Evolutionary conservation across 2,888 invertebrate species (phyloP).

Genomic region (Cataglyphis albicans): DNA sequence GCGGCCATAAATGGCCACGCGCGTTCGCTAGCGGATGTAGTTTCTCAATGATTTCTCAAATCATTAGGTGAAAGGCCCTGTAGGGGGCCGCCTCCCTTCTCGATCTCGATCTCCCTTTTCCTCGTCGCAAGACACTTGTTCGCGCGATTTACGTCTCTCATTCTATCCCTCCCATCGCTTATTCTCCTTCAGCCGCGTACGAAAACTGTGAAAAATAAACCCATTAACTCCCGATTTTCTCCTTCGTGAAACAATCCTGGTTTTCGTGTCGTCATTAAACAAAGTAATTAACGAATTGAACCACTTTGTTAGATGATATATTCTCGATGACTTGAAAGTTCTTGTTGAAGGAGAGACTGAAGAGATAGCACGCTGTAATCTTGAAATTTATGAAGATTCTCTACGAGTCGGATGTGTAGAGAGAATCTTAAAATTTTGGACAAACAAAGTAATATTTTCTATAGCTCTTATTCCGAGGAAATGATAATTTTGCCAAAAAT

Average conservation of each 20-base stretch:
- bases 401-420: not conserved
- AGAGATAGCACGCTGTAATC: not conserved
- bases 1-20: slow-evolving; percentile 68
- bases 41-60: slow-evolving; percentile 63
- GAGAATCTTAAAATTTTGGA: not conserved
- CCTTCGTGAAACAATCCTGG: slow-evolving; percentile 16
- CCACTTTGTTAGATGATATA: slow-evolving; percentile 35
- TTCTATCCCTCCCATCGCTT: not conserved
- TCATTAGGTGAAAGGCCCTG: slow-evolving; percentile 71
- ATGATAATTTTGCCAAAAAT: not conserved
- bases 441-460: not conserved
- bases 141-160: slow-evolving; percentile 31
- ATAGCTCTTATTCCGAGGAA: not conserved
- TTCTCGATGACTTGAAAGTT: slow-evolving; percentile 24
- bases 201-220: slow-evolving; percentile 67
- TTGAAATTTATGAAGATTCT: slow-evolving; percentile 27
- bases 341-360: slow-evolving; percentile 35
- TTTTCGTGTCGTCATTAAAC: slow-evolving; percentile 29
- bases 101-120: slow-evolving; percentile 59
- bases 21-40: slow-evolving; percentile 47
- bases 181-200: not conserved
- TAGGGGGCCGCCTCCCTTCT: slow-evolving; percentile 23
- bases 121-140: slow-evolving; percentile 68
- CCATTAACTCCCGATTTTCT: slow-evolving; percentile 57
- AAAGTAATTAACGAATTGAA: slow-evolving; percentile 39